Evolutionary conservation across 2,888 invertebrate species (phyloP), one percentile per base, ranked within the genome.

Genomic region (Drosophila mulleri): DNA sequence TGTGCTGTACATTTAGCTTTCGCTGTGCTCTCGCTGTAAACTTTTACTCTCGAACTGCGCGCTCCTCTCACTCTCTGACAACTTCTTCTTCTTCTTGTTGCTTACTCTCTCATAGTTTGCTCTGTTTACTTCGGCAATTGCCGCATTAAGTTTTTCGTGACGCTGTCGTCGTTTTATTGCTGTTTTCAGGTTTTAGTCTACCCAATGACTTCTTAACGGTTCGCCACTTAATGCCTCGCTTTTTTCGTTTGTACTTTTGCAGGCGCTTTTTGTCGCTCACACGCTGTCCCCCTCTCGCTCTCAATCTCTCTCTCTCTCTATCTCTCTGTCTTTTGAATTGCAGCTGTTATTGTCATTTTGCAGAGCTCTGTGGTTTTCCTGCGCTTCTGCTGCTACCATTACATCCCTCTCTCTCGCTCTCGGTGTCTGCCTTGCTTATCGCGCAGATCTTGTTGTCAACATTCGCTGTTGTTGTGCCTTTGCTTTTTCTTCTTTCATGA

Each of bases 331-430:
- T 66, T n/a, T 63, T 44, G 67, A 73, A 78, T 73, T 86, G 86
- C 85, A 90, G 85, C 88, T 85, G 85, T 85, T 85, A 78, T 90
- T 85, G 89, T 86, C 83, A 90, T 83, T 85, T 83, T 88, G 80
- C 69, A 70, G 67, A 70, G 68, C 58, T 70, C 67, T 77, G 71
- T 63, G 80, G 80, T 67, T 75, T 50, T 70, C 47, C 52, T 64
- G 75, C 64, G 59, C 67, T 77, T 78, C 80, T 73, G 69, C 66
- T 18, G 37, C 57, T 8, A 29, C 44, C 5, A 26, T 14, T 16
- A 8, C 26, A n/a, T 29, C 14, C 18, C 50, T 3, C 50, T 2
- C 50, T 12, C 18, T 59, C 16, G 26, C 12, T 26, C 48, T 63
- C 47, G 48, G 11, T 29, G n/a, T 23, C 60, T 11, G 7, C 16